Base-by-base conservation (phyloP, 2,797 vertebrate species). In the Antrozous pallidus region DNA sequence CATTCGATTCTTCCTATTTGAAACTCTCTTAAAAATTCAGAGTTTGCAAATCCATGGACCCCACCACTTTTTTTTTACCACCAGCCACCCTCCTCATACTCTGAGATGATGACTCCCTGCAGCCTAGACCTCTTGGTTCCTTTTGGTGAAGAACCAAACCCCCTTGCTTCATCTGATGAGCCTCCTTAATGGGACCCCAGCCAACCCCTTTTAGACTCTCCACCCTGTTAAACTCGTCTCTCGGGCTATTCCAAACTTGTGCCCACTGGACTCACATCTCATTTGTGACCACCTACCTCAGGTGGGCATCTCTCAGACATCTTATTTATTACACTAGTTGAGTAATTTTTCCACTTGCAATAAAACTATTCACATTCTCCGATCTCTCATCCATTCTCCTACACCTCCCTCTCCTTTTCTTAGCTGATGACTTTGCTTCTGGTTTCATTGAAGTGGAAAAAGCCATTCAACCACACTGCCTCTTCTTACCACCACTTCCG, bases 401-500 rank as follows among this genome's bases (percentile, higher is more conserved):
- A 1, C 6, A 10, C 6, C 22, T 9, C 0, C 17, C 8, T 13
- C 73, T n/a, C 11, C 9, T 80, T 33, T 45, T n/a, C n/a, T n/a
- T 38, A 17, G 69, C 28, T 38, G n/a, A 36, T 54, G 54, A 16
- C 42, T 42, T 49, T 20, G 20, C 36, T 12, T 18, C 22, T 90
- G 56, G 18, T 77, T 58, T 77, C 78, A 26, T 1, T 49, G 77
- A 80, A 71, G 58, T 31, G 65, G 42, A 24, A 61, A 51, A 47
- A 61, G 22, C 51, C 14, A 0, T 10, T 3, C 9, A 1, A 3
- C 13, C 33, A 28, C 71, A 36, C 4, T 4, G 11, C 33, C 73
- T 49, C 7, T 0, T 45, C 20, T 4, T 40, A 2, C 16, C 83
- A 6, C 8, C 11, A 3, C 6, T 24, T 49, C 40, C 20, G 0